Percentiles rank a stretch among this genome's conserved stretches.
These are phyloP conservation scores for Thera britannica DNA, from an alignment of 2,888 invertebrate species.

Conservation along the genomic window DNA sequence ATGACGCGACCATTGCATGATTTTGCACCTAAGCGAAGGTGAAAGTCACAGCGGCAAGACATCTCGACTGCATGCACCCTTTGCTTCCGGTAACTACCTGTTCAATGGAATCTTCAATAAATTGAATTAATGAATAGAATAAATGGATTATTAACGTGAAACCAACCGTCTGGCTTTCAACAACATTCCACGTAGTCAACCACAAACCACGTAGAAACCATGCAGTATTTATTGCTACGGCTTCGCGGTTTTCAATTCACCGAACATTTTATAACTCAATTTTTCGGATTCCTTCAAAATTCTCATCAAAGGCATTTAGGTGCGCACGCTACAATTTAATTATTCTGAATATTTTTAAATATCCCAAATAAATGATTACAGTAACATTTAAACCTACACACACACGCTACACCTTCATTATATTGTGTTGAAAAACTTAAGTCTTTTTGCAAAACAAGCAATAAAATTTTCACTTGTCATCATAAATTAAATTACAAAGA, in stretches of 20 bases:
- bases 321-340: background rate
- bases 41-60: constrained; percentile 58
- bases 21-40: constrained; percentile 60
- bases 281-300: constrained; percentile 10
- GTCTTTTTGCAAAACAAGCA: constrained; percentile 18
- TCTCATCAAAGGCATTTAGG: background rate
- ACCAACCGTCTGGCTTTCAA: constrained; percentile 40
- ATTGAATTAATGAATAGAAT: constrained; percentile 55
- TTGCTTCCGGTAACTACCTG: constrained; percentile 46
- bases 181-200: constrained; percentile 38
- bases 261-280: constrained; percentile 23
- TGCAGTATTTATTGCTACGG: constrained; percentile 50
- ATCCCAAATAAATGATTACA: too few relatives aligned
- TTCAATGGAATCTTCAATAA: constrained; percentile 50
- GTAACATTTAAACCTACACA: too few relatives aligned
- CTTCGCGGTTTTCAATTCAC: constrained; percentile 54
- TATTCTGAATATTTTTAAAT: too few relatives aligned
- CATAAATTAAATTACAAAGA: constrained; percentile 35
- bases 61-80: constrained; percentile 59
- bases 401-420: too few relatives aligned
- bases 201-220: constrained; percentile 45
- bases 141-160: constrained; percentile 47
- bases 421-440: constrained; percentile 7
- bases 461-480: constrained; percentile 31
- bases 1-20: constrained; percentile 56